Evolutionary conservation across 2,888 invertebrate genomes (phyloP), one percentile per base, ranked within the genome.

Genomic region (Campoplex nolae): DNA sequence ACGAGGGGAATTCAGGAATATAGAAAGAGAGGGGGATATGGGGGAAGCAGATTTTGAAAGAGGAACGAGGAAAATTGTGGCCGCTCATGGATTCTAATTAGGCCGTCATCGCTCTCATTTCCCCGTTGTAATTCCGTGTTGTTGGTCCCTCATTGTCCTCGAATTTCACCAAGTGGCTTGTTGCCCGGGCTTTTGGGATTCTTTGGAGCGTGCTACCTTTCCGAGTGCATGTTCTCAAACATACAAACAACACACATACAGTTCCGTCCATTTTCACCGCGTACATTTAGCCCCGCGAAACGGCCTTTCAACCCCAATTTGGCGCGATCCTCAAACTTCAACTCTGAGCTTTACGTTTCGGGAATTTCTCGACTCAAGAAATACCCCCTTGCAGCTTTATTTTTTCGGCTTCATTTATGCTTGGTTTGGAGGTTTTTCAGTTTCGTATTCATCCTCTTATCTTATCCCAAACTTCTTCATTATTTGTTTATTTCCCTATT

Each of bases 121-220:
- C 89, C 88, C 86, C 79, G 89, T 86, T 90, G 91, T 90, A 92
- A 92, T 91, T 91, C 89, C 89, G 87, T 89, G 88, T 89, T 92
- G 91, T 90, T 89, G 90, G 86, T 82, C 80, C 80, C 83, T 89
- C 90, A 92, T 92, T 92, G 92, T 92, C 89, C 90, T 90, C 89
- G 89, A 91, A 92, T 92, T 91, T 89, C 88, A 89, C 90, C 91
- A 92, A 93, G 93, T 93, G 92, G 91, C 90, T 73, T 92, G 92
- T 91, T 91, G 90, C 90, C 87, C 83, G 83, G 80, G 89, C 92
- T 92, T 92, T 92, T 92, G 87, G 90, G 89, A 91, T 91, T 89
- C 91, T 90, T 90, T 91, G 91, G 88, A 92, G 92, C 92, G 91
- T 83, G 75, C 73, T 82, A 79, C 54, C 82, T 81, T 51, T 28